A percentile compares a stretch with the other conserved stretches of the same genome.
Conservation (phyloP, 2,797 vertebrate genomes). For the Nothura maculosa region DNA sequence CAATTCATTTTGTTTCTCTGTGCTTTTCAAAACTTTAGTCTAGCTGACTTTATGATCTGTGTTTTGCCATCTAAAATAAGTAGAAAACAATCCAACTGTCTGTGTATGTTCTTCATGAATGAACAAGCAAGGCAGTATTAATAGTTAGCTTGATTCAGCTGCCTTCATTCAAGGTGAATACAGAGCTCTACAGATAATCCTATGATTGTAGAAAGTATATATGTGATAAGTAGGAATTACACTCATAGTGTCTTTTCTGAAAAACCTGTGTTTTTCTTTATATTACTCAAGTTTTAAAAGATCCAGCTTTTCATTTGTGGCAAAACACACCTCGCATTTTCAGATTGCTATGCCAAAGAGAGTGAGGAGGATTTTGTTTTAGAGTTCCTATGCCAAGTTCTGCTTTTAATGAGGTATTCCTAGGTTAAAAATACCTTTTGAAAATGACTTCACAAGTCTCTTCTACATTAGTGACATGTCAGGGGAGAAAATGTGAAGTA, state of each 20-base stretch:
- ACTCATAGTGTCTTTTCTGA: not conserved
- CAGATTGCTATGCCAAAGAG: not conserved
- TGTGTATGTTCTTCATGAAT: not conserved
- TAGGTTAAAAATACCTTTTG: slow-evolving; percentile 51
- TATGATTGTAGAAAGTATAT: not conserved
- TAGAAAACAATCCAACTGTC: not conserved
- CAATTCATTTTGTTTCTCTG: slow-evolving; percentile 27
- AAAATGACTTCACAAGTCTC: slow-evolving; percentile 19
- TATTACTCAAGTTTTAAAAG: not conserved
- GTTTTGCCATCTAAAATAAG: not conserved
- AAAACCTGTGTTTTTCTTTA: not conserved
- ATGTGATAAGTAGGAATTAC: not conserved
- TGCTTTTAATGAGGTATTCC: slow-evolving; percentile 35
- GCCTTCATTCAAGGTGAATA: not conserved
- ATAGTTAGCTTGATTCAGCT: not conserved
- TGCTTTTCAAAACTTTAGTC: not conserved
- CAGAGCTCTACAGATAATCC: slow-evolving; percentile 1
- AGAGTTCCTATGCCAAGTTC: not conserved
- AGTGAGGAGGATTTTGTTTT: slow-evolving; percentile 4
- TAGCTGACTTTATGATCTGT: not conserved
- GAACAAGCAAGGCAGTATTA: not conserved
- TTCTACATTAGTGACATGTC: slow-evolving; percentile 17
- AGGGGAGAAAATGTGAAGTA: slow-evolving; percentile 43
- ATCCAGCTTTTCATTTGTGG: not conserved
- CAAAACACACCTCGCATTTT: slow-evolving; percentile 13